phyloP scores from a whole-genome alignment of 1,140 invertebrate species.

The Phenacoccus solenopsis region DNA sequence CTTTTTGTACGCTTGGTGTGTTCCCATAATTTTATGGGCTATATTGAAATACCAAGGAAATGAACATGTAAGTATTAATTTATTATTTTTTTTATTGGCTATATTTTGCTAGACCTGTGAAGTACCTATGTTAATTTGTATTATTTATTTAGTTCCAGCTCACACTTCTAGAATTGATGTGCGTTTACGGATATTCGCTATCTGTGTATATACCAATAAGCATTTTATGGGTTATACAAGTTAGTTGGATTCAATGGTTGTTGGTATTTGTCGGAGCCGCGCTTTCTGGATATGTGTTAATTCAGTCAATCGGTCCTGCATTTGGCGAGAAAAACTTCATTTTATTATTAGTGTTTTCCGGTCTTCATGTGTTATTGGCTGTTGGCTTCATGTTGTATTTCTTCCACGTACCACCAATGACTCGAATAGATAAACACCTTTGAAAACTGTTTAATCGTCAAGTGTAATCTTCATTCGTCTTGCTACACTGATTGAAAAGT shows the following conservation, averaged over 20 bases:
- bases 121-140: background rate
- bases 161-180: slow-evolving; percentile 64
- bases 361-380: slow-evolving; percentile 66
- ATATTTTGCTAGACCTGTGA: no score
- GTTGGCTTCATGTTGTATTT: slow-evolving; percentile 72
- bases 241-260: slow-evolving; percentile 73
- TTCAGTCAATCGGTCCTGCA: slow-evolving; percentile 66
- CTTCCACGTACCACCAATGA: slow-evolving; percentile 34
- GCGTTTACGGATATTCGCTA: slow-evolving; percentile 90
- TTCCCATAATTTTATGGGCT: slow-evolving; percentile 71
- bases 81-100: slow-evolving; percentile 19
- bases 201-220: slow-evolving; percentile 87
- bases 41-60: slow-evolving; percentile 64
- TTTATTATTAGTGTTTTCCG: slow-evolving; percentile 51
- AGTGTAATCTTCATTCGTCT: no score
- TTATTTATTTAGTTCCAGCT: slow-evolving; percentile 21
- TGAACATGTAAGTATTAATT: slow-evolving; percentile 17
- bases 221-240: slow-evolving; percentile 81
- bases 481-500: no score
- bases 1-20: slow-evolving; percentile 73
- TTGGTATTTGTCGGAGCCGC: slow-evolving; percentile 61
- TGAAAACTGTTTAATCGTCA: no score
- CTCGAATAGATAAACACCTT: background rate
- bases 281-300: slow-evolving; percentile 72
- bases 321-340: slow-evolving; percentile 48